phyloP scores from a whole-genome alignment of 2,797 vertebrate species.

The Semotilus atromaculatus region DNA sequence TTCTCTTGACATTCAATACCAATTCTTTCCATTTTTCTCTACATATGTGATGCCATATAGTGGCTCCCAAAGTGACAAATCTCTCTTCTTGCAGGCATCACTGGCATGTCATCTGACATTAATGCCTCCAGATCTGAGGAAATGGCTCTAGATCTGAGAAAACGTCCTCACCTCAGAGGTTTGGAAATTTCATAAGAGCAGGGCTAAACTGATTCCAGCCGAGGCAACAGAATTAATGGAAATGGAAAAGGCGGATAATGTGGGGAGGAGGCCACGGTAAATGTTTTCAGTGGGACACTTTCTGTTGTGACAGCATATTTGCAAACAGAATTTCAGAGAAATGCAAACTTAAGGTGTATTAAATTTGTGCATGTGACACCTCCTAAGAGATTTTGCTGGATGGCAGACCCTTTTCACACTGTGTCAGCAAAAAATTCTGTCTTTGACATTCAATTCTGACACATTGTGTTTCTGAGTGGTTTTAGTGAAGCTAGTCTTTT shows the following conservation, averaged over 20 bases:
- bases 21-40: conserved; percentile 3
- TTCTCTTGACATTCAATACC: conserved; percentile 8
- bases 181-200: conserved; percentile 47
- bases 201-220: conserved; percentile 33
- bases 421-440: conserved; percentile 31
- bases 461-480: conserved; percentile 36
- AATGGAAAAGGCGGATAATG: conserved; percentile 45
- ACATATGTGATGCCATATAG: conserved; percentile 2
- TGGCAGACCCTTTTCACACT: conserved; percentile 27
- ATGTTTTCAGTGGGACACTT: conserved; percentile 33
- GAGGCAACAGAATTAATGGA: conserved; percentile 44
- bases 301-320: conserved; percentile 47
- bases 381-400: conserved; percentile 28
- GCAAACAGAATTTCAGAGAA: conserved; percentile 38
- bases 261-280: conserved; percentile 5
- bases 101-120: conserved; percentile 40
- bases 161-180: conserved; percentile 41
- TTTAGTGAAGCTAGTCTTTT: conserved; percentile 32
- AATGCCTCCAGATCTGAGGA: conserved; percentile 22
- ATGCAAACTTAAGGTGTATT: conserved; percentile 47
- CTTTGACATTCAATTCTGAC: conserved; percentile 34
- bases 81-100: conserved; percentile 1
- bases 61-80: conserved; percentile 24
- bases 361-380: conserved; percentile 41
- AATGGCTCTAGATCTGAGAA: conserved; percentile 37